Evolutionary conservation across 2,888 invertebrate genomes (phyloP), one percentile per base, ranked within the genome.

Genomic region (Pristionchus arcanus): DNA sequence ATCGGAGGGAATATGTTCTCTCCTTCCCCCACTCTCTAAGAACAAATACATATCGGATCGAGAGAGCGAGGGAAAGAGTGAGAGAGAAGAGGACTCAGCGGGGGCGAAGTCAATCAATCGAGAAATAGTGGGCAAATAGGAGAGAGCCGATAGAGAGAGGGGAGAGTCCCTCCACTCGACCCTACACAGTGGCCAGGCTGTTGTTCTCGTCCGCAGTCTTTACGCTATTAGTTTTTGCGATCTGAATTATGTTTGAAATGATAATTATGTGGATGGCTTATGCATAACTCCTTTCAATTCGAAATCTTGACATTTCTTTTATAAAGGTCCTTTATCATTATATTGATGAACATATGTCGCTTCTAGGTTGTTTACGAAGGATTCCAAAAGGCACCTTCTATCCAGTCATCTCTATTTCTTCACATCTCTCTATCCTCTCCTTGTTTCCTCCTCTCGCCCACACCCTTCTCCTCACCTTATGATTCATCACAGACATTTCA

Each of bases 91-190:
- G 34, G 74, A 42, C 74, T 77, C 34, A 77, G 74, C 81, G 81
- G 81, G 81, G 81, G 81, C 81, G 81, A 81, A 49, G 49, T 81
- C 81, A 81, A 81, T 81, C 81, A 81, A 81, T 81, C 49, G 77
- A 77, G 81, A 81, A 53, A 81, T 25, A 53, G 11, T 28, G 42
- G 53, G 49, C 3, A 21, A 28, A 81, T 81, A 28, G 2, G 28
- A 81, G 81, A 81, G 81, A 53, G n/a, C 9, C 19, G 53, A 7
- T n/a, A 81, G 25, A n/a, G 42, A 53, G 19, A 15, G 49, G 49
- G 81, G 25, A 15, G 42, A 81, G 49, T 81, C 49, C 81, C 16
- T 13, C 21, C 49, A 15, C 81, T 49, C 49, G 16, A 74, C 74
- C 42, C 49, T 81, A 81, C 81, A 81, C 81, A 81, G 13, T 53